Percentiles rank a stretch among this genome's conserved stretches.
Conservation (phyloP, 2,113 vertebrate genomes). For the Silurus meridionalis region DNA sequence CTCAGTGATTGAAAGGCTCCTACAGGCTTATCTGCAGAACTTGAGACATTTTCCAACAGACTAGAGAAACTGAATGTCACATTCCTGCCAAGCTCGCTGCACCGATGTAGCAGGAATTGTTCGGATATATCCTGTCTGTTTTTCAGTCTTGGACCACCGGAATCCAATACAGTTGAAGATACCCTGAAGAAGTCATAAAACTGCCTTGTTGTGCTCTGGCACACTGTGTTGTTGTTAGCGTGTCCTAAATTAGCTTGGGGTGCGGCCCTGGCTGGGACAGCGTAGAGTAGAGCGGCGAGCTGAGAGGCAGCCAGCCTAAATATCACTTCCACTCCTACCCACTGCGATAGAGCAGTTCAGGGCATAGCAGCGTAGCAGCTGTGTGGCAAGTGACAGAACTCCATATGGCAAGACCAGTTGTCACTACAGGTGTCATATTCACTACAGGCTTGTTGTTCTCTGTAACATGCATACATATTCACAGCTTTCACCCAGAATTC, state of each 20-base stretch:
- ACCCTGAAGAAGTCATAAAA: constrained; percentile 31
- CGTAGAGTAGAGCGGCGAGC: constrained; percentile 14
- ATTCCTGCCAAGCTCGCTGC: constrained; percentile 17
- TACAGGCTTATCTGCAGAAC: constrained; percentile 51
- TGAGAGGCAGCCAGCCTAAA: constrained; percentile 38
- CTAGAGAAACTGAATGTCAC: constrained; percentile 24
- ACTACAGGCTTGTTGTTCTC: neutral
- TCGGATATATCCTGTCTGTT: neutral
- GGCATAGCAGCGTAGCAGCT: constrained; percentile 50
- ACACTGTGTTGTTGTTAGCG: constrained; percentile 46
- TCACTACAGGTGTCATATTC: constrained; percentile 47
- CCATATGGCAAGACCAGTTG: constrained; percentile 39
- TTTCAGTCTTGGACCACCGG: constrained; percentile 1
- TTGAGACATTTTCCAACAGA: constrained; percentile 43
- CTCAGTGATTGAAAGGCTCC: constrained; percentile 31
- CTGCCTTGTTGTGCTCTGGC: constrained; percentile 38
- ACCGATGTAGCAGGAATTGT: neutral
- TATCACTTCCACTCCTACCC: constrained; percentile 32
- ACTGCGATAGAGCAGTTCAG: neutral
- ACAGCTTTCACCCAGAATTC: constrained; percentile 1
- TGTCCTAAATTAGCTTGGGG: constrained; percentile 53
- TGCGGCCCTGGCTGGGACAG: constrained; percentile 31
- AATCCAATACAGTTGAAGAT: neutral
- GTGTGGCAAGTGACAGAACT: constrained; percentile 48
- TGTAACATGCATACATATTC: neutral